These are phyloP conservation scores for Agonopterix subpropinquella DNA, from an alignment of 2,888 invertebrate species.

Conservation along the genomic window DNA sequence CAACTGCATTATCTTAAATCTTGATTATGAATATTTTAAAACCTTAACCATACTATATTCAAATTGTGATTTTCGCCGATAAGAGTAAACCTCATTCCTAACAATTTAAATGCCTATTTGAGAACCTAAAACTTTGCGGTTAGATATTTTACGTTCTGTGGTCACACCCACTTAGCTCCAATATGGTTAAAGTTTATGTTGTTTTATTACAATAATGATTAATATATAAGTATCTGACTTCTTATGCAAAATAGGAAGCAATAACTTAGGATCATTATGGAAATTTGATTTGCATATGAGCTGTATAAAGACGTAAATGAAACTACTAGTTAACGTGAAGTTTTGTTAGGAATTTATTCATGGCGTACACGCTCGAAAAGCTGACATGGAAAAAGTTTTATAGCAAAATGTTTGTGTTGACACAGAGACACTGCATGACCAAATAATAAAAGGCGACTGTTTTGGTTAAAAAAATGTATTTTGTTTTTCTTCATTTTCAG, in stretches of 20 bases:
- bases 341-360: background rate
- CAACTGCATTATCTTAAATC: no score
- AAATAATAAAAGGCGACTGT: no score
- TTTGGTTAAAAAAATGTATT: no score
- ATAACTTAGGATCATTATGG: constrained; percentile 6
- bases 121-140: constrained; percentile 8
- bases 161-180: constrained; percentile 23
- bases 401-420: constrained; percentile 1
- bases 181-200: constrained; percentile 23
- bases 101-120: background rate
- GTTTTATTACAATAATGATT: constrained; percentile 15
- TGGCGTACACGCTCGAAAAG: constrained; percentile 2
- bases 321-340: background rate
- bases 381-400: constrained; percentile 6
- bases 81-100: background rate
- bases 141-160: constrained; percentile 16
- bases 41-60: no score
- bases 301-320: background rate
- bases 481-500: no score
- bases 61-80: no score
- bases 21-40: no score
- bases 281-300: constrained; percentile 1
- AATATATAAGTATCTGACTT: constrained; percentile 4
- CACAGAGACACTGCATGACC: no score
- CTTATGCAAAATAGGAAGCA: constrained; percentile 7